Base-by-base conservation (phyloP, 2,888 invertebrate species). In the Xanthorhoe spadicearia region DNA sequence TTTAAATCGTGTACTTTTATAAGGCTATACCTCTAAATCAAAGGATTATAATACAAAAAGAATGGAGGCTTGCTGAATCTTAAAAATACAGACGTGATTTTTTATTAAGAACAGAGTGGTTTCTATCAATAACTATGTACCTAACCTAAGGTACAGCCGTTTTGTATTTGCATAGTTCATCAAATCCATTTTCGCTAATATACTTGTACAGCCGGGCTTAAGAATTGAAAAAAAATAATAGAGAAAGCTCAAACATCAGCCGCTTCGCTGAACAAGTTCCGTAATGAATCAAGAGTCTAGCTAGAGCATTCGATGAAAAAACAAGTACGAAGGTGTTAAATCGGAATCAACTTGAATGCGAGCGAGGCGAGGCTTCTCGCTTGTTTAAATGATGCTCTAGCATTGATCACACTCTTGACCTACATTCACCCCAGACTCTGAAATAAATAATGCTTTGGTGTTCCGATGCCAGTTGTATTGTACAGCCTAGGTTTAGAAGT, bases 331-430 rank as follows among this genome's bases (percentile, higher is more conserved):
- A 64, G 62, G 70, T 68, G 66, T 61, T 65, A 68, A 68, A 70
- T 59, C 66, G 70, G 63, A 56, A 61, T 64, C 57, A 52, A 49
- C 57, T 66, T 17, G 54, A 54, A 43, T 50, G 49, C 48, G 59
- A 53, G 52, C 35, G 64, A 50, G 48, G 17, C 53, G 13, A 53
- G 56, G 65, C 13, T 48, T n/a, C 13, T 43, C 66, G 57, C 61
- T 66, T 62, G 64, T 62, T 71, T 69, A 71, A 69, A 69, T 63
- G 71, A 71, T 71, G 66, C 63, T 67, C 56, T 55, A 55, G 55
- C 66, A 69, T 71, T 71, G 71, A 71, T 71, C 69, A 71, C 68
- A 66, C 56, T 71, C 69, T 67, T 67, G 69, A 71, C 71, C 69
- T 54, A 65, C 61, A 65, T 71, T 63, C 51, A 59, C 55, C 49